Base-by-base conservation (phyloP, 2,797 vertebrate species). In the Luscinia luscinia region DNA sequence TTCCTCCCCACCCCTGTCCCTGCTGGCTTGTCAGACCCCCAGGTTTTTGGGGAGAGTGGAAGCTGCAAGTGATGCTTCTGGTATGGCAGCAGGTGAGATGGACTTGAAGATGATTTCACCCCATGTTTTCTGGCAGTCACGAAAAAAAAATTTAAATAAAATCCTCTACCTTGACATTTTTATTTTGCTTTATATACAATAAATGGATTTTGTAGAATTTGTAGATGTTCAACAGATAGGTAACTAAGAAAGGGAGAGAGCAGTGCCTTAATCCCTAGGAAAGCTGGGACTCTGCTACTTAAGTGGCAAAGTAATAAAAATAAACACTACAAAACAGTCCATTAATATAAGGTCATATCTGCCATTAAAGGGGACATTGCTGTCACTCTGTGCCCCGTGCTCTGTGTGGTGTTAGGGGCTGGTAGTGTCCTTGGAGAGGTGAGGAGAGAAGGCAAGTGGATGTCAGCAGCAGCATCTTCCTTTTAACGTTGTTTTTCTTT, bases 351-450 rank as follows among this genome's bases (percentile, higher is more conserved):
- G 51, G 12, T 8, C 8, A 3, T 7, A 54, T 41, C 68, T 92
- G 38, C 67, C 22, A 7, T 49, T 73, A 82, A 89, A 89, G n/a
- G 22, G 32, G 19, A n/a, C 30, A 20, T 84, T 72, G 49, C 54
- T 61, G 77, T 46, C 61, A 63, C n/a, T 52, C 38, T 27, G 17
- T 3, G 0, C 21, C 55, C 49, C 11, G 16, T 61, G 88, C 48
- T 49, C 40, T 73, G 32, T 6, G 1, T 0, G 0, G 38, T 84
- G 40, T 10, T 28, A 40, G 46, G 74, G 18, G 15, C 27, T 75
- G 63, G 38, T 26, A 57, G 27, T 13, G n/a, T 36, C 75, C 52
- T 89, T 28, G n/a, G 30, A 68, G 45, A 79, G n/a, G 38, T 72
- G 38, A 52, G 43, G 23, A n/a, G 23, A 79, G 63, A 92, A 77